Percentiles rank a stretch among this genome's conserved stretches.
phyloP scores from a whole-genome alignment of 2,113 vertebrate species.

The Hypomesus transpacificus region DNA sequence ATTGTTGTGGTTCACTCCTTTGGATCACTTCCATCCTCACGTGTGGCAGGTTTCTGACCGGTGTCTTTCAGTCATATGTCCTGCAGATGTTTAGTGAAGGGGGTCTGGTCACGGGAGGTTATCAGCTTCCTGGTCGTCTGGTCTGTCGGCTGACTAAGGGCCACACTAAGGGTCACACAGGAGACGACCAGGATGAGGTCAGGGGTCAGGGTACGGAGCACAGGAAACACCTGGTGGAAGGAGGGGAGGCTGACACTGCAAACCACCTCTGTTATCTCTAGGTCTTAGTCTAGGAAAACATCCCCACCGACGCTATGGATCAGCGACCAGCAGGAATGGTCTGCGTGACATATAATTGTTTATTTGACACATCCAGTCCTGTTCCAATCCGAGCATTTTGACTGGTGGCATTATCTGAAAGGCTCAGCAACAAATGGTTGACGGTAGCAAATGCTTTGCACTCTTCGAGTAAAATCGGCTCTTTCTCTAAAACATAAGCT shows the following conservation, averaged over 20 bases:
- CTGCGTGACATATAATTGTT: background rate
- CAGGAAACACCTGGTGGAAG: slow-evolving; percentile 72
- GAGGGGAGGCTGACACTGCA: slow-evolving; percentile 31
- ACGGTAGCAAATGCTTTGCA: too few species aligned
- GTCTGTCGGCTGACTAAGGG: slow-evolving; percentile 6
- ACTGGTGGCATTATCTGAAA: too few species aligned
- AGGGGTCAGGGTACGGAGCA: slow-evolving; percentile 29
- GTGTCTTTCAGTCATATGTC: background rate
- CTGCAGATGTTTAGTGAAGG: background rate
- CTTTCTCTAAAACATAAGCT: slow-evolving; percentile 1
- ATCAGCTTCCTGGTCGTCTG: slow-evolving; percentile 38
- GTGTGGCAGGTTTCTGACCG: slow-evolving; percentile 1
- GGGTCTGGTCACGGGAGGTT: slow-evolving; percentile 19
- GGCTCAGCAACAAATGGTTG: too few species aligned
- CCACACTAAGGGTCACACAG: too few species aligned
- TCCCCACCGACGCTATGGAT: background rate
- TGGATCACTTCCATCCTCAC: slow-evolving; percentile 1
- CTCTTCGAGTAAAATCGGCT: too few species aligned
- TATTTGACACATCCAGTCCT: too few species aligned
- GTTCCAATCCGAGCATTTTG: too few species aligned
- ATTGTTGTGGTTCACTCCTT: background rate
- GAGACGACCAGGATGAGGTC: slow-evolving; percentile 41
- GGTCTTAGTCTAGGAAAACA: background rate
- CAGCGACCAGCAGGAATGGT: background rate
- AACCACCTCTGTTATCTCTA: slow-evolving; percentile 11